phyloP scores from a whole-genome alignment of 1,140 invertebrate species.

The Ericerus pela region DNA sequence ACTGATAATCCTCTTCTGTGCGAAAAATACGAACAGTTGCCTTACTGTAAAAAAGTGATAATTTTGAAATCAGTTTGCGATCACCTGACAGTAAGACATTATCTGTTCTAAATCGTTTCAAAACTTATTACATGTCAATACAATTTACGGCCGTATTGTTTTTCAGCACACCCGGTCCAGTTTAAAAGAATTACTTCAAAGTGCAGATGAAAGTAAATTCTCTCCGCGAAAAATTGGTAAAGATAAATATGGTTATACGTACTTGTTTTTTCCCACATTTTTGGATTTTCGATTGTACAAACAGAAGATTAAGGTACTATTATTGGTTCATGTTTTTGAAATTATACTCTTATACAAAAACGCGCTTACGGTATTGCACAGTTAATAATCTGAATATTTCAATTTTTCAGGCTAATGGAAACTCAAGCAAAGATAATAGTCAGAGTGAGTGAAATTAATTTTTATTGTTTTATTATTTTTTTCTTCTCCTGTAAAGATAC shows the following conservation, averaged over 20 bases:
- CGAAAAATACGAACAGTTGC: conserved; percentile 35
- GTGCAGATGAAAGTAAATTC: conserved; percentile 11
- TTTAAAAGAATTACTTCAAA: conserved; percentile 16
- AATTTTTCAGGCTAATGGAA: too few species aligned
- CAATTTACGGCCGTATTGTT: too few species aligned
- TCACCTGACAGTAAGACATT: conserved; percentile 23
- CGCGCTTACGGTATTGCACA: too few species aligned
- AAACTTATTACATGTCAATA: too few species aligned
- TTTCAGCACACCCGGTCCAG: conserved; percentile 19
- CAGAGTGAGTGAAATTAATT: too few species aligned
- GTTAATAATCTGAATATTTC: too few species aligned
- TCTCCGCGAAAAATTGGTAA: not conserved
- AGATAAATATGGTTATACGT: conserved; percentile 13
- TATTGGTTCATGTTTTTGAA: too few species aligned
- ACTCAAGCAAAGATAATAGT: too few species aligned
- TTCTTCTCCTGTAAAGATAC: too few species aligned
- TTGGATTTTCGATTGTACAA: conserved; percentile 18
- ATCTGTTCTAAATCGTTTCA: not conserved
- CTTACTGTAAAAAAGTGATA: conserved; percentile 35
- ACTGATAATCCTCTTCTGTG: conserved; percentile 33
- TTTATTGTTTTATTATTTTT: too few species aligned
- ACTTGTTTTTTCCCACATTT: conserved; percentile 16
- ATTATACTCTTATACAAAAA: too few species aligned
- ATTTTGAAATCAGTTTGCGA: conserved; percentile 39
- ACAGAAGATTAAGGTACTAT: not conserved